phyloP scores from a whole-genome alignment of 2,888 invertebrate genomes.

The Branchipolynoe longqiensis region DNA sequence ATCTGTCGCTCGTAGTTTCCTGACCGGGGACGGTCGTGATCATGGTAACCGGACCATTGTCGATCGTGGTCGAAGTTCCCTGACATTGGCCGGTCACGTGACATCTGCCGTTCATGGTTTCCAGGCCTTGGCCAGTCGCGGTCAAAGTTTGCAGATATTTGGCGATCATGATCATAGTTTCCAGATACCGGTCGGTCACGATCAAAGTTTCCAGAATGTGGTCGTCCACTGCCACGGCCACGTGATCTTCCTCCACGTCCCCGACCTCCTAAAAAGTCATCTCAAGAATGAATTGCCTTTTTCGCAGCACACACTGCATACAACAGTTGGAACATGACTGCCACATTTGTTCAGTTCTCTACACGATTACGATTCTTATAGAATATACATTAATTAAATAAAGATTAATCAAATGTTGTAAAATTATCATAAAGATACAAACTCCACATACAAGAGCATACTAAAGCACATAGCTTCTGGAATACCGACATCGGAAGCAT shows the following conservation, averaged over 20 bases:
- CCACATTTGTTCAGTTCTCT: neutral
- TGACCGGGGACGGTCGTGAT: constrained; percentile 68
- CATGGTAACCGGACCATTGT: too few species aligned
- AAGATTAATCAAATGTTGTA: neutral
- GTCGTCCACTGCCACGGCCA: constrained; percentile 69
- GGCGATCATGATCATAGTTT: too few species aligned
- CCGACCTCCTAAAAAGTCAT: constrained; percentile 4
- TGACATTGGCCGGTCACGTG: too few species aligned
- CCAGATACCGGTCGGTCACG: constrained; percentile 32
- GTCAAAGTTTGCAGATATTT: too few species aligned
- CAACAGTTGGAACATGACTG: neutral
- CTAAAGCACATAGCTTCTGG: neutral
- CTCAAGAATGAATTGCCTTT: neutral
- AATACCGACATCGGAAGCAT: constrained; percentile 4
- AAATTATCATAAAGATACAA: neutral
- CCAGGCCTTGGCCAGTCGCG: too few species aligned
- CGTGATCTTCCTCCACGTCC: constrained; percentile 71
- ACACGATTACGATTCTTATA: too few species aligned
- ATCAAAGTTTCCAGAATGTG: constrained; percentile 33
- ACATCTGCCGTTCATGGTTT: too few species aligned
- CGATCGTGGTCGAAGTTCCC: too few species aligned
- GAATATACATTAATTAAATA: too few species aligned
- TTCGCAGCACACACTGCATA: neutral
- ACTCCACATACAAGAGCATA: neutral
- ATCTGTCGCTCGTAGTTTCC: too few species aligned